phyloP scores from a whole-genome alignment of 1,140 invertebrate species.

The Drosophila equinoxialis region DNA sequence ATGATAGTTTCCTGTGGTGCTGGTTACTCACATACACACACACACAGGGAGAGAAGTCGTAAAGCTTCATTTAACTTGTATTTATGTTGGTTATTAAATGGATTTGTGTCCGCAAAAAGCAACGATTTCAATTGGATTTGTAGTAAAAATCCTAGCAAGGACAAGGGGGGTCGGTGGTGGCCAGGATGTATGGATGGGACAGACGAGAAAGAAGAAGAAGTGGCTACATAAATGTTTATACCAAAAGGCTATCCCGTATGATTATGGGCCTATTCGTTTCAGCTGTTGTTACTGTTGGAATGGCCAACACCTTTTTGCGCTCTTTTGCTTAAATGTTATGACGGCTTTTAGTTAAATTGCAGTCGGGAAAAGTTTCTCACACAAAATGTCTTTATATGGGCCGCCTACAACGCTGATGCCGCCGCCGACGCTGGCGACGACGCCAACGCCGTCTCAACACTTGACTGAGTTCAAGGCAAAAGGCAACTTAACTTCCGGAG shows the following conservation, averaged over 20 bases:
- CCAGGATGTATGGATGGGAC: neutral
- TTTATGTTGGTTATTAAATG: constrained; percentile 81
- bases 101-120: constrained; percentile 62
- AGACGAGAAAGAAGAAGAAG: constrained; percentile 24
- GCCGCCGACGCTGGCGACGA: too few relatives aligned
- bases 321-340: constrained; percentile 52
- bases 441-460: constrained; percentile 27
- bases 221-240: constrained; percentile 68
- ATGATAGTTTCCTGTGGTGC: constrained; percentile 61
- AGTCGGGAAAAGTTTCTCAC: constrained; percentile 54
- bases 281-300: constrained; percentile 1
- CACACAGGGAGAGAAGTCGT: constrained; percentile 43
- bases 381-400: constrained; percentile 58
- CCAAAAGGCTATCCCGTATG: constrained; percentile 48
- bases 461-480: constrained; percentile 27
- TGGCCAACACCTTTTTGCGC: constrained; percentile 60
- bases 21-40: constrained; percentile 39
- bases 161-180: too few relatives aligned
- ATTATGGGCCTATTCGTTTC: constrained; percentile 31
- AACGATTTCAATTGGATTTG: constrained; percentile 77
- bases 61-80: constrained; percentile 70
- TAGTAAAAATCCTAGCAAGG: constrained; percentile 44
- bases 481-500: constrained; percentile 5
- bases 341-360: constrained; percentile 77
- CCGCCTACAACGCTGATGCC: neutral